Evolutionary conservation across 1,140 invertebrate species (phyloP).

Genomic region (Diorhabda carinulata): DNA sequence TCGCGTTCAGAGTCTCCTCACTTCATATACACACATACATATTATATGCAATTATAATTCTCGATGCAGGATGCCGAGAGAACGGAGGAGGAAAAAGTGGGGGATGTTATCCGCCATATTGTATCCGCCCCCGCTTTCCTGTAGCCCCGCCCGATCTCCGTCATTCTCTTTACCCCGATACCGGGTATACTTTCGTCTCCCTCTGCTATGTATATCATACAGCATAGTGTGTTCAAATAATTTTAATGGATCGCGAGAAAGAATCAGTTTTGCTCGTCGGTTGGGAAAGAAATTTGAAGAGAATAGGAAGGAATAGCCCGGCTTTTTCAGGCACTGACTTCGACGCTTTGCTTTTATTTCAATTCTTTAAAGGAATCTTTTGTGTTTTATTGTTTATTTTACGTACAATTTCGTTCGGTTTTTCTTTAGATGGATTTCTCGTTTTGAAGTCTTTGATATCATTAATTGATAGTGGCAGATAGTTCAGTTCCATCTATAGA

Average conservation of each 20-base stretch:
- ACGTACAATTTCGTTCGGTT: constrained; percentile 16
- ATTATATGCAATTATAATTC: constrained; percentile 48
- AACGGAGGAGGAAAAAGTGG: constrained; percentile 38
- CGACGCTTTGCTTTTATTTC: constrained; percentile 23
- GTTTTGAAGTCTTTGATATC: constrained; percentile 3
- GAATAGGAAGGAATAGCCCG: constrained; percentile 18
- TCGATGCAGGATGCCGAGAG: constrained; percentile 30
- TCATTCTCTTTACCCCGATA: constrained; percentile 28
- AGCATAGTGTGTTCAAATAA: constrained; percentile 41
- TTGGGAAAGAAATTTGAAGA: constrained; percentile 31
- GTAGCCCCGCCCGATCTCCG: constrained; percentile 40
- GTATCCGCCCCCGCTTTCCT: constrained; percentile 46
- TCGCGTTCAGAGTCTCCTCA: constrained; percentile 19
- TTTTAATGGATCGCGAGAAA: constrained; percentile 44
- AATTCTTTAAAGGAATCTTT: constrained; percentile 19
- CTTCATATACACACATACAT: constrained; percentile 38
- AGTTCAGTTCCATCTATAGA: background rate
- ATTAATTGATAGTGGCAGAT: constrained; percentile 7
- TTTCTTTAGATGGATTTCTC: constrained; percentile 11
- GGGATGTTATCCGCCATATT: constrained; percentile 48
- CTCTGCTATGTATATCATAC: constrained; percentile 41
- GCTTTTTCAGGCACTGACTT: constrained; percentile 21
- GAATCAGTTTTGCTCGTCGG: constrained; percentile 36
- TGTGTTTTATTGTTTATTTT: constrained; percentile 22
- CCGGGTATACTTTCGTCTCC: constrained; percentile 5